Percentiles rank a stretch among this genome's conserved stretches.
Evolutionary conservation across 1,140 invertebrate species (phyloP).

Genomic region (Drosophila sturtevanti): DNA sequence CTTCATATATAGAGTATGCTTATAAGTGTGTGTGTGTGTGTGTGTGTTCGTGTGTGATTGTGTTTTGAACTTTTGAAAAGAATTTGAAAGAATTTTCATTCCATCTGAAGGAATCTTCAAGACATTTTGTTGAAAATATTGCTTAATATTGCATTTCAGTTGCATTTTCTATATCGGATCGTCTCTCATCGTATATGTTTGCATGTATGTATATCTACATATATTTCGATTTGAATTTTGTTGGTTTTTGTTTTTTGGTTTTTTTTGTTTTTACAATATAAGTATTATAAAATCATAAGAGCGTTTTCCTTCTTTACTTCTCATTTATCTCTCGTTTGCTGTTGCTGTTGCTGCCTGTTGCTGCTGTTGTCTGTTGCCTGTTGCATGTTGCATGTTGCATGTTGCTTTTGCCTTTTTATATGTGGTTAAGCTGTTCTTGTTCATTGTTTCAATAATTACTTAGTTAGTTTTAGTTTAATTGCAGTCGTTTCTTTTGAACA

Average conservation of each 20-base stretch:
- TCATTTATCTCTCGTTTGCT: not conserved
- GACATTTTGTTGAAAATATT: not conserved
- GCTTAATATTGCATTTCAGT: not conserved
- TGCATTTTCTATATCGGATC: slow-evolving; percentile 28
- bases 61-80: not conserved
- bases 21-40: not conserved
- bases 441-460: slow-evolving; percentile 19
- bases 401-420: slow-evolving; percentile 11
- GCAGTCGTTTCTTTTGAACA: slow-evolving; percentile 50
- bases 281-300: slow-evolving; percentile 76
- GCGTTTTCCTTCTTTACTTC: slow-evolving; percentile 61
- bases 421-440: slow-evolving; percentile 39
- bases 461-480: slow-evolving; percentile 50
- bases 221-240: slow-evolving; percentile 14
- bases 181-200: not conserved
- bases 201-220: not conserved
- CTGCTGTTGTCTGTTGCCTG: slow-evolving; percentile 10
- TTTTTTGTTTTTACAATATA: slow-evolving; percentile 15
- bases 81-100: not conserved
- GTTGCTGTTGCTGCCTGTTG: slow-evolving; percentile 13
- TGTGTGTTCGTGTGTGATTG: not conserved
- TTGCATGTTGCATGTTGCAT: slow-evolving; percentile 24
- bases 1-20: not conserved
- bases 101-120: no score
- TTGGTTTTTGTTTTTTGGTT: slow-evolving; percentile 33